These are phyloP conservation scores for Tipula confusa DNA, from an alignment of 2,888 invertebrate species.

Conservation along the genomic window DNA sequence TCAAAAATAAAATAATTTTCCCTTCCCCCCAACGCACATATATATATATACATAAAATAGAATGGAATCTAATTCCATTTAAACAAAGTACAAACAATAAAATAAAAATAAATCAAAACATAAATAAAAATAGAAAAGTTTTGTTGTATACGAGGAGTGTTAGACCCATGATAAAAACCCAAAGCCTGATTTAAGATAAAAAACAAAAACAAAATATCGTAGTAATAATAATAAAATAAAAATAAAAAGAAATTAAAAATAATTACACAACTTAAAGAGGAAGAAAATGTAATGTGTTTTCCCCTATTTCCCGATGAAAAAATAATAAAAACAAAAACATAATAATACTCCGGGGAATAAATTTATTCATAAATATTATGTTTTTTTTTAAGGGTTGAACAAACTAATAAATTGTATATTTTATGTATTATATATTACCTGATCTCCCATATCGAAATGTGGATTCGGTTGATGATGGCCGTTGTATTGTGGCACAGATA, in stretches of 20 bases:
- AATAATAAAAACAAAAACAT: no score
- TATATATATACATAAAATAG: not conserved
- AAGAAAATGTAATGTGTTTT: not conserved
- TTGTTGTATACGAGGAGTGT: not conserved
- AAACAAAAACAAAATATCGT: not conserved
- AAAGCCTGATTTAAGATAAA: constrained; percentile 21
- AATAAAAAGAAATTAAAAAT: constrained; percentile 15
- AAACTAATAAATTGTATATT: not conserved
- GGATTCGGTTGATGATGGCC: constrained; percentile 30
- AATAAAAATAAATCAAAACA: constrained; percentile 7
- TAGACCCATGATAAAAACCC: not conserved
- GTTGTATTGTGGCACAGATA: constrained; percentile 31
- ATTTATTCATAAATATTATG: not conserved
- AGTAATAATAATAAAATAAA: not conserved
- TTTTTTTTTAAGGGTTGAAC: not conserved
- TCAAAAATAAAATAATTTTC: not conserved
- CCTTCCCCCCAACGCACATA: not conserved
- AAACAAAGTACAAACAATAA: constrained; percentile 25
- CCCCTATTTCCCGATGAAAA: constrained; percentile 3
- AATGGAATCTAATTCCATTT: not conserved
- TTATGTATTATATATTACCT: not conserved
- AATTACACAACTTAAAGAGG: constrained; percentile 13
- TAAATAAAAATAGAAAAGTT: constrained; percentile 5
- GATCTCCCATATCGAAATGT: constrained; percentile 31
- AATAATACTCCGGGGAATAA: not conserved